These are phyloP conservation scores for Vireo griseus DNA, from an alignment of 2,797 vertebrate species.

Conservation along the genomic window DNA sequence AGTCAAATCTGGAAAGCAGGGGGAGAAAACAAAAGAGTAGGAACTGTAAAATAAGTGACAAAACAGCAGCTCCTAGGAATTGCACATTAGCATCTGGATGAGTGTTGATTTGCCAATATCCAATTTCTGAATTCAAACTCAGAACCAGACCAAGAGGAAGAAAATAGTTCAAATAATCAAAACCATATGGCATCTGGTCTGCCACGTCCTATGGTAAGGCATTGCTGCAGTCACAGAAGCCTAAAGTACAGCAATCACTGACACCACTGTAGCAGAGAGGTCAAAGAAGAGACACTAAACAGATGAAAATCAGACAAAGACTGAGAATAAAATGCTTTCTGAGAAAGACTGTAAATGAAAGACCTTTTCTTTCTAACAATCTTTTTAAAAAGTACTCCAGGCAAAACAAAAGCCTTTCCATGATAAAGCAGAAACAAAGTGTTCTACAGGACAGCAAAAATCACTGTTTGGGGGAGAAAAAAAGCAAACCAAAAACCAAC, in stretches of 20 bases:
- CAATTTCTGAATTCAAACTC: background rate
- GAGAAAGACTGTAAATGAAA: background rate
- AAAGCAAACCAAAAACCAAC: background rate
- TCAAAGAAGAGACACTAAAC: background rate
- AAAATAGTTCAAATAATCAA: background rate
- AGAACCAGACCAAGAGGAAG: background rate
- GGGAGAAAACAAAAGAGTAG: background rate
- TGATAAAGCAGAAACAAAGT: background rate
- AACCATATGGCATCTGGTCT: background rate
- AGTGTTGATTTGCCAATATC: background rate
- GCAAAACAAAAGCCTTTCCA: background rate
- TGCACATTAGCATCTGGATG: background rate
- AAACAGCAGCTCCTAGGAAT: background rate
- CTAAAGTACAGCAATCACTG: background rate
- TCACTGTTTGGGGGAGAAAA: accelerated
- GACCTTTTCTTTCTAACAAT: background rate
- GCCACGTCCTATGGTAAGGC: background rate
- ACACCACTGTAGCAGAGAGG: background rate
- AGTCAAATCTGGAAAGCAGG: background rate
- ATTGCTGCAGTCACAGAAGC: background rate
- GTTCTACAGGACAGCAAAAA: background rate
- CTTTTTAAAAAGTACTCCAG: background rate
- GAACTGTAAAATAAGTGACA: background rate
- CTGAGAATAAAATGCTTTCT: background rate
- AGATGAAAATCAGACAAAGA: background rate